Base-by-base conservation (phyloP, 92 coral and sea anemone species). In the Siderastrea siderea region DNA sequence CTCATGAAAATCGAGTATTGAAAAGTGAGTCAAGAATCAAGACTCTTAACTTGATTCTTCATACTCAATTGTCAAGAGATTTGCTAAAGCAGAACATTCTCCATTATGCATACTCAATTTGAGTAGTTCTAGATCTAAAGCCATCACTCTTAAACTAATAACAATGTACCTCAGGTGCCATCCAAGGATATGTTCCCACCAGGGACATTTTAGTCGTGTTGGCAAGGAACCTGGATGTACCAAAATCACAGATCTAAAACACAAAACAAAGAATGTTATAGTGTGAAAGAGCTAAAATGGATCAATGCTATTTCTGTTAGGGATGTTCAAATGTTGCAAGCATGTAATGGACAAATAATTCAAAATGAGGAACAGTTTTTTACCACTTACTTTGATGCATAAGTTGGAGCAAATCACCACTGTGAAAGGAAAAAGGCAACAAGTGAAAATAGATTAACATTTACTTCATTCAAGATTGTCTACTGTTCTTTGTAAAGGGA, bases 101-200 rank as follows among this genome's bases (percentile, higher is more conserved):
- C 38, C 38, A 26, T 26, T 26, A 26, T 26, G 38, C 38, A 26
- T 26, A 26, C 38, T 26, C 38, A 26, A 26, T 26, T 26, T 26
- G 38, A 26, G 38, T 26, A 26, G 38, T 26, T 26, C 38, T 26
- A 26, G 38, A 26, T 26, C 38, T 26, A 26, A 26, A 26, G 38
- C 38, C 38, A 26, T 26, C 38, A 26, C 38, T 26, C 38, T 26
- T 26, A 26, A 26, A 26, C 38, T 26, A 12, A 68, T 19, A 2
- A 61, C 47, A 60, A 4, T 67, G 49, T 71, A 95, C 98, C 96
- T 95, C 98, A 3, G 98, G 98, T 19, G 98, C 98, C 98, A 95
- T 95, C 98, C 98, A 95, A 0, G 98, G 96, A 19, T 93, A 95
- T n/a, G 98, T 95, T 65, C 98, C 98, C 9, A 94, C 94, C 14